These are phyloP conservation scores for Petrocephalus microphthalmus DNA, from an alignment of 2,113 vertebrate species.

Conservation along the genomic window DNA sequence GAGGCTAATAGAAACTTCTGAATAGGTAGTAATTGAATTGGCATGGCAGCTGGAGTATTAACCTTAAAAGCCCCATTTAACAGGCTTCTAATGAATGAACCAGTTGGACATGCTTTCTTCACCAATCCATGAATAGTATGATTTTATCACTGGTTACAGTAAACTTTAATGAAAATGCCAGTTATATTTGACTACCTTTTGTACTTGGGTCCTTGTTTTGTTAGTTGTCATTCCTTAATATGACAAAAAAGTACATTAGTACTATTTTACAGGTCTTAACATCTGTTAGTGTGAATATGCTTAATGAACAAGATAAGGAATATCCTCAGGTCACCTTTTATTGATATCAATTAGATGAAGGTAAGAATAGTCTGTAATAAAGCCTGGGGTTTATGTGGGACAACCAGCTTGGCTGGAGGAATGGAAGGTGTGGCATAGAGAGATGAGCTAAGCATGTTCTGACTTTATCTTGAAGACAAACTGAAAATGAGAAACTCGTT, in stretches of 20 bases:
- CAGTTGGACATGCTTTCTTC: not conserved
- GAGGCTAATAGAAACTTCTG: not conserved
- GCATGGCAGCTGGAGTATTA: not conserved
- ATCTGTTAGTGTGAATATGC: not conserved
- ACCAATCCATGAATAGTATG: not conserved
- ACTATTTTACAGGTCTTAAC: not conserved
- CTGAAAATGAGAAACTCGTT: not conserved
- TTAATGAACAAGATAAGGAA: not conserved
- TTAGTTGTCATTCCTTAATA: not conserved
- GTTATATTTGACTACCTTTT: not conserved
- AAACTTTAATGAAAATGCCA: not conserved
- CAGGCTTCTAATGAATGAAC: not conserved
- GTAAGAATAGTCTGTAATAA: not conserved
- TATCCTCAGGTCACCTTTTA: not conserved
- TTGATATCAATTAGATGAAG: not conserved
- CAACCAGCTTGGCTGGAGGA: not conserved
- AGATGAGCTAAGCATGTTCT: not conserved
- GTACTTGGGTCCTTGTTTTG: not conserved
- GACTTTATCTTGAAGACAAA: not conserved
- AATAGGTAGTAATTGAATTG: not conserved
- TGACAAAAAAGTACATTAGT: not conserved
- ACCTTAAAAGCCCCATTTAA: not conserved
- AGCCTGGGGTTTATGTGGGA: not conserved
- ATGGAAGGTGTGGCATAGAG: not conserved
- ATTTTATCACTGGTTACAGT: not conserved